Evolutionary conservation across 1,140 invertebrate genomes (phyloP).

Genomic region (Prorops nasuta): DNA sequence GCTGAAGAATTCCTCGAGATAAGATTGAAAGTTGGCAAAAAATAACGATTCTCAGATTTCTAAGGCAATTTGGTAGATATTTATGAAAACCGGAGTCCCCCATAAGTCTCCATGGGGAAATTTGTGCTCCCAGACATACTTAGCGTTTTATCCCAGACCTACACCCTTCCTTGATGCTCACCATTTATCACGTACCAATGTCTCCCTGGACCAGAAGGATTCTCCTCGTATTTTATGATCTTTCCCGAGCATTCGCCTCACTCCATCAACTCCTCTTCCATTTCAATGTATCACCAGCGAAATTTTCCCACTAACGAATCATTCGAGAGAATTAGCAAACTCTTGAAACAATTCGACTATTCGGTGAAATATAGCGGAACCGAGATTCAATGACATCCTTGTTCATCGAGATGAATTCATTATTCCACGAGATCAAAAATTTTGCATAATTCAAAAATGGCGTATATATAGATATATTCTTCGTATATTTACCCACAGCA

Average conservation of each 20-base stretch:
- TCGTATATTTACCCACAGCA: too few species aligned
- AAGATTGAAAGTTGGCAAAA: constrained; percentile 19
- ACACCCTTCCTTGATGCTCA: constrained; percentile 14
- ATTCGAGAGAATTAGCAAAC: too few species aligned
- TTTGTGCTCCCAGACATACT: constrained; percentile 4
- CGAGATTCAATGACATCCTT: too few species aligned
- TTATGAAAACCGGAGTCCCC: constrained; percentile 21
- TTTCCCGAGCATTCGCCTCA: constrained; percentile 4
- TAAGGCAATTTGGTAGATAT: constrained; percentile 16
- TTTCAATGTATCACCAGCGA: constrained; percentile 18
- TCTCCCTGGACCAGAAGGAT: background rate
- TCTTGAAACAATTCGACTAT: too few species aligned
- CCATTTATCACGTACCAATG: constrained; percentile 18
- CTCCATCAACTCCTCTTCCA: constrained; percentile 4
- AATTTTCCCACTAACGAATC: background rate
- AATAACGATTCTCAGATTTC: constrained; percentile 18
- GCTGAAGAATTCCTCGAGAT: constrained; percentile 5
- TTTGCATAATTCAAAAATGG: too few species aligned
- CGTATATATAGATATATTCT: too few species aligned
- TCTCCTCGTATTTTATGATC: constrained; percentile 8
- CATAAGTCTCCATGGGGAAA: constrained; percentile 9
- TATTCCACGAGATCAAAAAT: too few species aligned
- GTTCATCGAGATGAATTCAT: too few species aligned
- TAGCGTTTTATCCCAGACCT: constrained; percentile 6
- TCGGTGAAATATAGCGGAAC: too few species aligned